phyloP scores from a whole-genome alignment of 2,888 invertebrate species.

The Electrophaes corylata region DNA sequence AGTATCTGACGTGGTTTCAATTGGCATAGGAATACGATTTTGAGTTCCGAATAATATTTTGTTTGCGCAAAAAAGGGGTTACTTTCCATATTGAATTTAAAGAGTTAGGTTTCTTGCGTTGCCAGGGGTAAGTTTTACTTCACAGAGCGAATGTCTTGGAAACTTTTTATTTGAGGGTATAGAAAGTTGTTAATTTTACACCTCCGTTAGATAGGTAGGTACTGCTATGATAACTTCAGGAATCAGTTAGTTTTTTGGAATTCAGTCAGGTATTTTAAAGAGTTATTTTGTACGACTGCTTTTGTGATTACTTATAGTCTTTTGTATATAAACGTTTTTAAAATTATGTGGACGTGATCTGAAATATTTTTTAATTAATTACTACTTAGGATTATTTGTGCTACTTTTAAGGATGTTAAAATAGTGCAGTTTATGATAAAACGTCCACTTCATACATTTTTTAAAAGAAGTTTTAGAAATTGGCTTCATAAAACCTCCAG shows the following conservation, averaged over 20 bases:
- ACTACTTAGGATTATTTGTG: no score
- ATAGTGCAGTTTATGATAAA: no score
- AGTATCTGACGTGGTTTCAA: slow-evolving; percentile 51
- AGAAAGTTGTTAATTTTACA: slow-evolving; percentile 46
- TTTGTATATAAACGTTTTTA: no score
- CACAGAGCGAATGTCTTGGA: slow-evolving; percentile 49
- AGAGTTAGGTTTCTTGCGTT: slow-evolving; percentile 49
- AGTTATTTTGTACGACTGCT: slow-evolving; percentile 9
- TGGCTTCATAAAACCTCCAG: no score
- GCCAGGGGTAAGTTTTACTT: slow-evolving; percentile 50
- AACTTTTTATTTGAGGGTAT: slow-evolving; percentile 53
- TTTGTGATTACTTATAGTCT: no score
- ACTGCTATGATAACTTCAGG: slow-evolving; percentile 35
- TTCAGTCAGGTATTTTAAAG: slow-evolving; percentile 12
- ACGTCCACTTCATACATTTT: no score
- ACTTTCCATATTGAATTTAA: slow-evolving; percentile 61
- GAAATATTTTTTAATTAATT: no score
- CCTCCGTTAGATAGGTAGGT: no score
- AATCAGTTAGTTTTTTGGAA: slow-evolving; percentile 19
- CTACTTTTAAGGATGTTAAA: no score
- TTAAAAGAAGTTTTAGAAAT: no score
- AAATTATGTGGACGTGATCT: neutral
- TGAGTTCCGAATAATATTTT: slow-evolving; percentile 58
- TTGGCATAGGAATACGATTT: slow-evolving; percentile 62
- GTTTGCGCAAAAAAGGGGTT: slow-evolving; percentile 49